Evolutionary conservation across 2,888 invertebrate genomes (phyloP).

Genomic region (Listrodromus nycthemerus): DNA sequence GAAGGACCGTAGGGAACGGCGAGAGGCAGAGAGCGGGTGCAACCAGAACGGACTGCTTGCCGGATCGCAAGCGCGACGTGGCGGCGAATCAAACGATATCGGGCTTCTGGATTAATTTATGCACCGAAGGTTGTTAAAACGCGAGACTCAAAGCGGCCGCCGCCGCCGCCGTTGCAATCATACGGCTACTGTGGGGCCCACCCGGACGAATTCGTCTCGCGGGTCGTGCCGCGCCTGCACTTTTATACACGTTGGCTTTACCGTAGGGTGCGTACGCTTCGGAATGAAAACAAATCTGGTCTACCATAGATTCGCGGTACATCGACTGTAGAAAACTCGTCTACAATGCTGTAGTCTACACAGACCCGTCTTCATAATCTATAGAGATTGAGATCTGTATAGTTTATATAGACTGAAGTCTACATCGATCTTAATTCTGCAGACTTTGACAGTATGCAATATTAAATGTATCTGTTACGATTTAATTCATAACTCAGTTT

Average conservation of each 20-base stretch:
- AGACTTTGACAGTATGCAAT: no score
- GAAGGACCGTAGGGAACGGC: conserved; percentile 54
- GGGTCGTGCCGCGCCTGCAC: conserved; percentile 65
- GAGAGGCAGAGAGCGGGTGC: conserved; percentile 65
- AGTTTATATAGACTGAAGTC: no score
- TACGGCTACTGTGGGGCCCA: conserved; percentile 78
- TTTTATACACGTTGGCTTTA: conserved; percentile 55
- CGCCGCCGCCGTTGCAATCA: conserved; percentile 80
- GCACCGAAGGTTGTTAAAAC: conserved; percentile 83
- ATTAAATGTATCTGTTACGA: no score
- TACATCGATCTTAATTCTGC: no score
- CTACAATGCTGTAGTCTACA: no score
- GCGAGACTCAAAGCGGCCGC: conserved; percentile 82
- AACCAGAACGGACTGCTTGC: conserved; percentile 55
- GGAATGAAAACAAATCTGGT: background rate
- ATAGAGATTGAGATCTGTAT: no score
- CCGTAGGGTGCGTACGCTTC: background rate
- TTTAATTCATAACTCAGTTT: no score
- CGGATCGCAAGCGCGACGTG: conserved; percentile 60
- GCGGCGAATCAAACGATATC: conserved; percentile 84
- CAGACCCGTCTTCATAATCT: no score
- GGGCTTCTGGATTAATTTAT: conserved; percentile 84
- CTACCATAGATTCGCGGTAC: no score
- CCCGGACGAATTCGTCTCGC: conserved; percentile 79
- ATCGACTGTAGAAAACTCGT: no score